Conservation (phyloP, 2,888 invertebrate species). For the Agrotis exclamationis region DNA sequence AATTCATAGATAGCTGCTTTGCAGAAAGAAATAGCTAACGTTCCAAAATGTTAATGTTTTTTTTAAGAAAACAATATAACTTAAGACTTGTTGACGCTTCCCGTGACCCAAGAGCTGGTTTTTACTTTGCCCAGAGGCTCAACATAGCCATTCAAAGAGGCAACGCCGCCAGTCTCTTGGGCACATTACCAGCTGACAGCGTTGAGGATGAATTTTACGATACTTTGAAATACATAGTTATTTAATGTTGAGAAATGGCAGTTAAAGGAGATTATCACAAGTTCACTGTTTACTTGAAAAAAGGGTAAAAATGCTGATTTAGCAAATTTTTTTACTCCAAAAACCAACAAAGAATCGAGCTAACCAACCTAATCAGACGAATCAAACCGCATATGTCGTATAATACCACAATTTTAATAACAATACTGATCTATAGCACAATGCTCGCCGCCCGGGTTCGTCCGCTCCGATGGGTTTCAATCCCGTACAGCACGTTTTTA, state of each 20-base stretch:
- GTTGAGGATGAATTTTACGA: too few species aligned
- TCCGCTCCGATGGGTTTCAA: conserved; percentile 85
- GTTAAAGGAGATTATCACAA: not conserved
- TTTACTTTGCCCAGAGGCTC: too few species aligned
- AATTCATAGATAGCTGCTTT: not conserved
- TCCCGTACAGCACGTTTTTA: conserved; percentile 75
- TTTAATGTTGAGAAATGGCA: too few species aligned
- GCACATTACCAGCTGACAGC: too few species aligned
- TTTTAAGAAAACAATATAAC: too few species aligned
- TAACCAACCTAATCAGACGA: conserved; percentile 51
- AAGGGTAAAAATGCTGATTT: not conserved
- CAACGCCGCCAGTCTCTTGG: too few species aligned
- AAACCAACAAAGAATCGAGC: conserved; percentile 22
- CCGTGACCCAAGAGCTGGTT: too few species aligned
- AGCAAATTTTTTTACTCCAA: not conserved
- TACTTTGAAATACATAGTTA: too few species aligned
- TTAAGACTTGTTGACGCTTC: too few species aligned
- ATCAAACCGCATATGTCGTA: conserved; percentile 57
- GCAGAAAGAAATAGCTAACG: too few species aligned
- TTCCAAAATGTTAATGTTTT: too few species aligned
- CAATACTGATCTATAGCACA: conserved; percentile 77
- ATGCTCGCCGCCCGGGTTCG: conserved; percentile 79
- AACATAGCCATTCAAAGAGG: too few species aligned
- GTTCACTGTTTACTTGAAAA: not conserved
- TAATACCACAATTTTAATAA: conserved; percentile 77